Evolutionary conservation across 23 tunicate genomes (phyloP), one percentile per base, ranked within the genome.

Genomic region (Corella eumyota): DNA sequence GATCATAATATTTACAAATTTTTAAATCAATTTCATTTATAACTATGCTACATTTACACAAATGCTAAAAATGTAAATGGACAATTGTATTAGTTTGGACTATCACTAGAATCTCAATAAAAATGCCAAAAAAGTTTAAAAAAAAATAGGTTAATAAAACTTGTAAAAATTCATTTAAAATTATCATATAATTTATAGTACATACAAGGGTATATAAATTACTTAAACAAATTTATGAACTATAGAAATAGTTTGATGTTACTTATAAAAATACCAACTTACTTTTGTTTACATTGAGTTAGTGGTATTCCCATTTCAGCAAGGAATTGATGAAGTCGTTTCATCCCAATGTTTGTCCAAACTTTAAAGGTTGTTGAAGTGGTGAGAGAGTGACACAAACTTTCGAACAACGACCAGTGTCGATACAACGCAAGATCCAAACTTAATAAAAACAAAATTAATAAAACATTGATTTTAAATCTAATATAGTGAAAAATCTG

Each of bases 241-340:
- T n/a, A n/a, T n/a, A n/a, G n/a, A n/a, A n/a, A n/a, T n/a, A n/a
- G n/a, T n/a, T n/a, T n/a, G n/a, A n/a, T n/a, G n/a, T n/a, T n/a
- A n/a, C n/a, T n/a, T n/a, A n/a, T n/a, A n/a, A n/a, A n/a, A 11
- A 11, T 15, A 11, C 48, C 48, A 15, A 40, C 48, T 25, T 60
- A 74, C 92, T 48, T 72, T 66, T 91, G 91, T 60, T 75, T 80
- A 33, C 84, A 75, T 53, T 81, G 92, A 5, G 80, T 38, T 22
- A 81, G 66, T 1, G 98, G 92, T 31, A 91, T 74, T 34, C 98
- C 98, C 90, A 91, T 91, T 30, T 91, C 91, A 13, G 98, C 98
- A 0, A 91, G 65, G 63, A 91, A 81, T 46, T 75, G 83, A 48
- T 91, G 82, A 24, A 91, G 65, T 53, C 65, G 52, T 34, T 69